A percentile compares a stretch with the other conserved stretches of the same genome.
These are phyloP conservation scores for Heptranchias perlo DNA, from an alignment of 2,113 vertebrate genomes.

Conservation along the genomic window DNA sequence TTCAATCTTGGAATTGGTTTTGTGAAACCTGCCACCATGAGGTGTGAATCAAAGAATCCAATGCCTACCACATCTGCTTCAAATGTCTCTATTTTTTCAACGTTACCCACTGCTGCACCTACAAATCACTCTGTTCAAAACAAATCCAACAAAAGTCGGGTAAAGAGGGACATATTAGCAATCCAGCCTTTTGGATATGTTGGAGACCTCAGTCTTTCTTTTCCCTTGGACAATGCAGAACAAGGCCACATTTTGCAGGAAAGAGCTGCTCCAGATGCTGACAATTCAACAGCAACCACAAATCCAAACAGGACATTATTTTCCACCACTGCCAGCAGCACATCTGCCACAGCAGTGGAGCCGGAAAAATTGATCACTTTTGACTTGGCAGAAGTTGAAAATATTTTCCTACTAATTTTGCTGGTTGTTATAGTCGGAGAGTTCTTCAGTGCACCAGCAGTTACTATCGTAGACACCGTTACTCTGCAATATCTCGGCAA, in stretches of 20 bases:
- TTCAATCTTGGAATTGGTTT: conserved; percentile 93
- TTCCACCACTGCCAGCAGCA: conserved; percentile 16
- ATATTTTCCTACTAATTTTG: conserved; percentile 85
- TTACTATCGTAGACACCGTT: conserved; percentile 93
- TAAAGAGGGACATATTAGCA: conserved; percentile 47
- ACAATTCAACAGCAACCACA: conserved; percentile 38
- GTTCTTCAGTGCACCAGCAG: conserved; percentile 93
- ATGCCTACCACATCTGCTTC: conserved; percentile 43
- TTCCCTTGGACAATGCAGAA: conserved; percentile 41
- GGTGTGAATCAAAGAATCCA: conserved; percentile 61
- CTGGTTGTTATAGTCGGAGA: conserved; percentile 90
- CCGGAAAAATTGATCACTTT: conserved; percentile 48
- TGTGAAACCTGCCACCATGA: conserved; percentile 79
- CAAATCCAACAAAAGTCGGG: conserved; percentile 39
- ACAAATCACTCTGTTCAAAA: not conserved
- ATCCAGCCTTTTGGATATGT: conserved; percentile 12
- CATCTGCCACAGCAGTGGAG: conserved; percentile 48
- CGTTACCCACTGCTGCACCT: not conserved
- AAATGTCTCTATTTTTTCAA: conserved; percentile 37
- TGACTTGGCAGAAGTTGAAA: conserved; percentile 71
- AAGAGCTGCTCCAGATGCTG: conserved; percentile 37
- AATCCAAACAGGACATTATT: conserved; percentile 41
- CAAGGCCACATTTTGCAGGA: conserved; percentile 39
- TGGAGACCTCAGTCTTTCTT: conserved; percentile 15
- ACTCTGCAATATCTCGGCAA: conserved; percentile 89